These are phyloP conservation scores for Cynopterus brachyotis DNA, from an alignment of 2,113 vertebrate genomes.

Conservation along the genomic window DNA sequence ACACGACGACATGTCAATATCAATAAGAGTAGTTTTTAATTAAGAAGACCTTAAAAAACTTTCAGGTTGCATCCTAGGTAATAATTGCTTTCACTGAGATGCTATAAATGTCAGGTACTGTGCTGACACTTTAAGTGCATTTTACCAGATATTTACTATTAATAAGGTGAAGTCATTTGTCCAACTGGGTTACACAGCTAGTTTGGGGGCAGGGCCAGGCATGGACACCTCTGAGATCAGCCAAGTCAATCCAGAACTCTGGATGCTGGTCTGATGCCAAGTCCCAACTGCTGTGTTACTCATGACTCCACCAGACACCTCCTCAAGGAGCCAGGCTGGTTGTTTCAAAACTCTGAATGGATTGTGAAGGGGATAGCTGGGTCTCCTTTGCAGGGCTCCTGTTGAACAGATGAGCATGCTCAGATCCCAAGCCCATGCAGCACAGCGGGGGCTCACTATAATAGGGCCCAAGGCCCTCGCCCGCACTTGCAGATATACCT, in stretches of 20 bases:
- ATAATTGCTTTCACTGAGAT: background rate
- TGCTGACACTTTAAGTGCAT: background rate
- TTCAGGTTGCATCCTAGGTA: background rate
- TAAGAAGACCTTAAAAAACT: background rate
- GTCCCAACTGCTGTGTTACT: background rate
- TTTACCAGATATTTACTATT: background rate
- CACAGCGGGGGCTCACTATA: background rate
- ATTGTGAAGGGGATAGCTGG: too few species aligned
- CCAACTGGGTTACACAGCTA: background rate
- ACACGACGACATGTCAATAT: background rate
- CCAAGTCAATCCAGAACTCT: background rate
- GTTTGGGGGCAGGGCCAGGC: background rate
- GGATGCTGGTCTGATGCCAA: background rate
- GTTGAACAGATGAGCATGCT: background rate
- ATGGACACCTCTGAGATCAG: background rate
- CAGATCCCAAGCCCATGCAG: accelerated
- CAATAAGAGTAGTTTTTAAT: background rate
- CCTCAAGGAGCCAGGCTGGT: background rate
- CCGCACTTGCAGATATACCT: background rate
- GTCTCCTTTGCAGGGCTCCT: background rate
- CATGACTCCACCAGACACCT: background rate
- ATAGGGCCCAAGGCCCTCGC: background rate
- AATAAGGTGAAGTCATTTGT: background rate
- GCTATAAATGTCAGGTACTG: background rate
- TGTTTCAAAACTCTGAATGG: background rate